These are phyloP conservation scores for Drosophila kanapiae DNA, from an alignment of 1,140 invertebrate species.

Conservation along the genomic window DNA sequence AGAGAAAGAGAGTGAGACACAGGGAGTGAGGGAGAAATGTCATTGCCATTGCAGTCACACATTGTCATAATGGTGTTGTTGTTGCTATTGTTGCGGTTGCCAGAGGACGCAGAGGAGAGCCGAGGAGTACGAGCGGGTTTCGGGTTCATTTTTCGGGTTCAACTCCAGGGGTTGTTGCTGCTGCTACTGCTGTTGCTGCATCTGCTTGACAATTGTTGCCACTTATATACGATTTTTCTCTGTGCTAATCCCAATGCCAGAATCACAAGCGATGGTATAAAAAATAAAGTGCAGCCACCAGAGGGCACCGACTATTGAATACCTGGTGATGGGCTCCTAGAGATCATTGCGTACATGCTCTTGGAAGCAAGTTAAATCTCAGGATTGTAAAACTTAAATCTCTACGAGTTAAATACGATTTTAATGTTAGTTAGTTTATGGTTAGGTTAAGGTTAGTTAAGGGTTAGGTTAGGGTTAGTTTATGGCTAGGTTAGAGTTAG, in stretches of 20 bases:
- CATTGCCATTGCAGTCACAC: slow-evolving; percentile 70
- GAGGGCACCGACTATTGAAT: neutral
- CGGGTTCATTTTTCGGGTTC: slow-evolving; percentile 54
- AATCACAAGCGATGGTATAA: slow-evolving; percentile 12
- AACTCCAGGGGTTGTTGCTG: slow-evolving; percentile 55
- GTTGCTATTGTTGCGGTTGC: slow-evolving; percentile 34
- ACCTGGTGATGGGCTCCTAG: neutral
- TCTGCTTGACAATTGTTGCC: slow-evolving; percentile 66
- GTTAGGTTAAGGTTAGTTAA: too few species aligned
- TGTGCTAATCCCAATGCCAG: slow-evolving; percentile 44
- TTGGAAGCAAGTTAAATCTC: neutral
- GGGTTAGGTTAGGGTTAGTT: too few species aligned
- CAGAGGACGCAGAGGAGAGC: slow-evolving; percentile 14
- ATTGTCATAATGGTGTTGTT: slow-evolving; percentile 46
- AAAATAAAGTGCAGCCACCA: neutral
- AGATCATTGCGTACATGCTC: neutral
- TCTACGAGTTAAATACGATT: too few species aligned
- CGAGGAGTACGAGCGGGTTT: slow-evolving; percentile 9
- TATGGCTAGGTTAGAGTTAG: too few species aligned
- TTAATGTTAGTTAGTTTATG: too few species aligned
- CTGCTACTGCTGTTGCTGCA: slow-evolving; percentile 39
- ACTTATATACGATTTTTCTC: slow-evolving; percentile 54
- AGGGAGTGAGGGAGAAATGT: slow-evolving; percentile 43
- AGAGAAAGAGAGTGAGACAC: slow-evolving; percentile 8
- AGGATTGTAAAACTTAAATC: too few species aligned